Evolutionary conservation across 1,140 invertebrate genomes (phyloP).

Genomic region (Caligus rogercresseyi): DNA sequence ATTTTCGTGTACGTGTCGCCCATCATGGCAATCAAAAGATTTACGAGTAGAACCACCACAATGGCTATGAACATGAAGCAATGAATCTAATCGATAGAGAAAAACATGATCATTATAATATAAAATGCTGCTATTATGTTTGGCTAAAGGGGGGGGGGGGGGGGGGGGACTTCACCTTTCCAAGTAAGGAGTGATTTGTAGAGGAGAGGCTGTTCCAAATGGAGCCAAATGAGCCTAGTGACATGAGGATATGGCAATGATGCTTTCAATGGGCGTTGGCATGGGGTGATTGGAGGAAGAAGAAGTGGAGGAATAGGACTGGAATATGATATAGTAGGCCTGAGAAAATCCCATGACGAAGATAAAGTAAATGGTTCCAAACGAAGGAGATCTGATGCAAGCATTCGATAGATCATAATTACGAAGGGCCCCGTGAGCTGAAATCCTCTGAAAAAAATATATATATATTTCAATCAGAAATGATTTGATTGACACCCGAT

Average conservation of each 20-base stretch:
- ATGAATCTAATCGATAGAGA: conserved; percentile 44
- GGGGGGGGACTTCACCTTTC: conserved; percentile 44
- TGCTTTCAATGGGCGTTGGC: conserved; percentile 71
- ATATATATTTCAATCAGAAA: too few species aligned
- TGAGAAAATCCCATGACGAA: conserved; percentile 96
- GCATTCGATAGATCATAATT: conserved; percentile 97
- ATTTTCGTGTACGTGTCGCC: conserved; percentile 97
- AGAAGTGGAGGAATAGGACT: conserved; percentile 60
- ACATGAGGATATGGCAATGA: conserved; percentile 95
- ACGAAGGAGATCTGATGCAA: conserved; percentile 85
- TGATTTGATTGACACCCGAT: not conserved
- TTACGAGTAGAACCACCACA: conserved; percentile 81
- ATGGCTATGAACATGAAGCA: conserved; percentile 93
- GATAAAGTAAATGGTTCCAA: conserved; percentile 86
- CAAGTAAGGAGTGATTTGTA: conserved; percentile 67
- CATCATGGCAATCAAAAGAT: conserved; percentile 99
- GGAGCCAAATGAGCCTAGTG: conserved; percentile 83
- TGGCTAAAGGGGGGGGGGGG: conserved; percentile 19
- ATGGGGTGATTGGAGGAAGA: conserved; percentile 44
- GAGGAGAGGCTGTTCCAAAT: conserved; percentile 73
- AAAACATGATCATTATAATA: conserved; percentile 3
- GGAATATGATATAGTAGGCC: conserved; percentile 79
- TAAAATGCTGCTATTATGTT: conserved; percentile 19
- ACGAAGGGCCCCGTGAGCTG: conserved; percentile 96
- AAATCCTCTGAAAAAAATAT: conserved; percentile 54